phyloP scores from a whole-genome alignment of 2,113 vertebrate genomes.

The Leptodactylus fuscus region DNA sequence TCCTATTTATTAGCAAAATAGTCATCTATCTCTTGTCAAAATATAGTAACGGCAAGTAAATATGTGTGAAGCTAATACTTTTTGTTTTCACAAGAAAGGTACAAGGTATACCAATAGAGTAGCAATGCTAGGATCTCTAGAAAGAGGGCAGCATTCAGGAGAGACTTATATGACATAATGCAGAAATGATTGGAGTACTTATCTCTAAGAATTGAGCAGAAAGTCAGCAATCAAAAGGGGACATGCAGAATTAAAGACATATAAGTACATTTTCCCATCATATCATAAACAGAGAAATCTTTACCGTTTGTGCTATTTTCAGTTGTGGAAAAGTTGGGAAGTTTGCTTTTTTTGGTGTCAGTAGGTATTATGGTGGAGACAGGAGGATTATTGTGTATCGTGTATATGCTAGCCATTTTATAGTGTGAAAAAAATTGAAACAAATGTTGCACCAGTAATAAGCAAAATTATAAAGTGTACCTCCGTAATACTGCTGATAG shows the following conservation, averaged over 20 bases:
- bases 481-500: too few species aligned
- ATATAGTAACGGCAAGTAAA: conserved; percentile 32
- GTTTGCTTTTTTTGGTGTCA: too few species aligned
- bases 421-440: too few species aligned
- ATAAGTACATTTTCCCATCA: background rate
- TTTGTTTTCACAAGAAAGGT: background rate
- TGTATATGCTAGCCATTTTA: background rate
- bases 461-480: too few species aligned
- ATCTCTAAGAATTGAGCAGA: background rate
- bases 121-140: background rate
- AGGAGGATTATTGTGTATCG: background rate
- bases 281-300: background rate
- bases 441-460: too few species aligned
- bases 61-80: conserved; percentile 22
- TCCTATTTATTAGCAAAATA: conserved; percentile 49
- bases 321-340: background rate
- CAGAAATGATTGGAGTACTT: background rate
- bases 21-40: conserved; percentile 54
- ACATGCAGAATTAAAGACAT: background rate
- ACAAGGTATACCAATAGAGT: background rate
- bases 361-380: too few species aligned
- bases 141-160: background rate
- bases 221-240: background rate
- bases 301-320: background rate
- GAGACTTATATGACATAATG: background rate